Evolutionary conservation across 2,113 vertebrate species (phyloP).

Genomic region (Gallinago media): DNA sequence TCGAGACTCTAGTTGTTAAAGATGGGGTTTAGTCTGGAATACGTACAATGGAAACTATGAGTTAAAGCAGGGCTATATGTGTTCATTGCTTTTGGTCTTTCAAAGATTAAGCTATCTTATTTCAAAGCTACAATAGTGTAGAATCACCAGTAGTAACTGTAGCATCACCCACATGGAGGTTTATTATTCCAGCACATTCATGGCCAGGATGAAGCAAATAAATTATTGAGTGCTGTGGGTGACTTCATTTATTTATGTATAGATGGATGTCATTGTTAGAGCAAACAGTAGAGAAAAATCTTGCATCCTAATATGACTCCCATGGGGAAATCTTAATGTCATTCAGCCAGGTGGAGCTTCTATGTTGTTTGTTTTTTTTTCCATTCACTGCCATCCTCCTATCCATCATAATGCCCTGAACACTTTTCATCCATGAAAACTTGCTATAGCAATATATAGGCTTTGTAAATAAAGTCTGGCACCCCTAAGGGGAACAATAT

Average conservation of each 20-base stretch:
- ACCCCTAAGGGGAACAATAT: background rate
- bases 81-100: background rate
- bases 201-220: slow-evolving; percentile 25
- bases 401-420: background rate
- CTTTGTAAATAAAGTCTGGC: slow-evolving; percentile 34
- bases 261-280: slow-evolving; percentile 14
- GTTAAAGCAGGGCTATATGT: background rate
- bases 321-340: background rate
- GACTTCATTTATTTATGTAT: slow-evolving; percentile 30
- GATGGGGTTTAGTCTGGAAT: background rate
- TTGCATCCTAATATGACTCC: slow-evolving; percentile 15
- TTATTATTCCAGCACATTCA: slow-evolving; percentile 30
- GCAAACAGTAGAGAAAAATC: slow-evolving; percentile 17
- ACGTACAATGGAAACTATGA: background rate
- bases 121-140: background rate
- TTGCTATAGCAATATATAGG: slow-evolving; percentile 4
- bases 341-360: slow-evolving; percentile 9
- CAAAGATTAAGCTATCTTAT: background rate
- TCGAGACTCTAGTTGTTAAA: background rate
- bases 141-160: background rate
- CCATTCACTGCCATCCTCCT: background rate
- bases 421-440: slow-evolving; percentile 24
- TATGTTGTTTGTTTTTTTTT: background rate
- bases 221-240: slow-evolving; percentile 39
- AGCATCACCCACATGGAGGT: background rate